A percentile compares a stretch with the other conserved stretches of the same genome.
Conservation (phyloP, 2,888 invertebrate species). For the Gastrophysa polygoni region DNA sequence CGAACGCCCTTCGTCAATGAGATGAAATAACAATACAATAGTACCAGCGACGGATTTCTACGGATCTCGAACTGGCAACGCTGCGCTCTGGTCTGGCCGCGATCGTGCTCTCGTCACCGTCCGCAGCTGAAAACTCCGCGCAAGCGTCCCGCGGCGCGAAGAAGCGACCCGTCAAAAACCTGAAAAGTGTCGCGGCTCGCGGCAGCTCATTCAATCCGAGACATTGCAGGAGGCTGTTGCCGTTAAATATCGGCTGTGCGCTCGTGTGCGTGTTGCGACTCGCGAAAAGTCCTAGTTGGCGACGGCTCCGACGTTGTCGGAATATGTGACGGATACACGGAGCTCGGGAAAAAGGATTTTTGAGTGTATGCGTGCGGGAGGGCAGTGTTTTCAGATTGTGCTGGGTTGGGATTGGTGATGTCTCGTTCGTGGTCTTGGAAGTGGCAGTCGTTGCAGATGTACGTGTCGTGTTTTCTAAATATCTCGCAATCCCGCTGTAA, state of each 20-base stretch:
- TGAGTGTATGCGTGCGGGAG: neutral
- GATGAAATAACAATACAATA: no score
- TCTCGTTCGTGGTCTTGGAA: no score
- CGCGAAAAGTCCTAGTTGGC: neutral
- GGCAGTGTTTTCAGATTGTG: neutral
- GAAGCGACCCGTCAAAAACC: conserved; percentile 20
- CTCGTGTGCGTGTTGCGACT: neutral
- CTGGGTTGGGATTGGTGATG: neutral
- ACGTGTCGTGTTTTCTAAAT: no score
- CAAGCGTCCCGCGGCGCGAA: conserved; percentile 13
- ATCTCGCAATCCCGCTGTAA: neutral
- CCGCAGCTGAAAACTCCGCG: conserved; percentile 21
- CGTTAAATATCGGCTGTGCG: conserved; percentile 18
- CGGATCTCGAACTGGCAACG: no score
- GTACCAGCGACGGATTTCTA: no score
- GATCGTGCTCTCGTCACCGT: neutral
- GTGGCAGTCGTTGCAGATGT: no score
- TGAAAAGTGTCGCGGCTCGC: conserved; percentile 26
- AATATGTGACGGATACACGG: no score
- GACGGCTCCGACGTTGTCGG: conserved; percentile 4
- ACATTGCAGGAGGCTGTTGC: conserved; percentile 21
- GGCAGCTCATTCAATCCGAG: conserved; percentile 29
- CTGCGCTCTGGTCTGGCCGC: neutral
- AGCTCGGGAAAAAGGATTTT: conserved; percentile 7
- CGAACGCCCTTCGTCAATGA: no score